These are phyloP conservation scores for Lepidochrysops patricia DNA, from an alignment of 2,888 invertebrate genomes.

Conservation along the genomic window DNA sequence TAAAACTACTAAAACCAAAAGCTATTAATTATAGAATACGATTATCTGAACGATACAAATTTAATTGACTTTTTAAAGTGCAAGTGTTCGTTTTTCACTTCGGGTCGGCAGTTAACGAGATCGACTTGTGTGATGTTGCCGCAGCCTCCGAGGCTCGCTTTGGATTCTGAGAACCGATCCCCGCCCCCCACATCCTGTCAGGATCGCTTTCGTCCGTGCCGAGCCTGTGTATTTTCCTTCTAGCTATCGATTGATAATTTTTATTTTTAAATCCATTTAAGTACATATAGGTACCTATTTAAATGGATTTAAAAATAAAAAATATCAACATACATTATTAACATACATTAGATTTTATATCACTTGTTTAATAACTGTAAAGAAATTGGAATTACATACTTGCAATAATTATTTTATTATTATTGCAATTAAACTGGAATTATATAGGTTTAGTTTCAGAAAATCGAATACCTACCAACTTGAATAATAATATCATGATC, in stretches of 20 bases:
- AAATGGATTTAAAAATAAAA: too few relatives aligned
- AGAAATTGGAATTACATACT: too few relatives aligned
- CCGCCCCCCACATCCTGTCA: conserved; percentile 43
- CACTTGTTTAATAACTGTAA: too few relatives aligned
- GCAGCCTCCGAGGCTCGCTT: conserved; percentile 53
- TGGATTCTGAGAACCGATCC: conserved; percentile 59
- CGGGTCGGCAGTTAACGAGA: conserved; percentile 56
- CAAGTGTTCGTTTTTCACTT: conserved; percentile 51
- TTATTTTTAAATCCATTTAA: too few relatives aligned
- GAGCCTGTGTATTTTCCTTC: conserved; percentile 21
- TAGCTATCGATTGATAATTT: conserved; percentile 33
- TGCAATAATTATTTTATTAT: too few relatives aligned
- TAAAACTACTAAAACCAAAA: neutral
- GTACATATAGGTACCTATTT: too few relatives aligned
- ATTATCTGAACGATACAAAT: conserved; percentile 26
- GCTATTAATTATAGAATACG: neutral
- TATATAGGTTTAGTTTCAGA: too few relatives aligned
- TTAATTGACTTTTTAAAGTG: conserved; percentile 35
- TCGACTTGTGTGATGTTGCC: conserved; percentile 59
- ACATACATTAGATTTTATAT: too few relatives aligned
- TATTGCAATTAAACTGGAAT: too few relatives aligned
- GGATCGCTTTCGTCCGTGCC: conserved; percentile 32
- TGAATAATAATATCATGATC: too few relatives aligned
- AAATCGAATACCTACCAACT: too few relatives aligned
- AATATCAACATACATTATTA: too few relatives aligned